A percentile compares a stretch with the other conserved stretches of the same genome.
These are phyloP conservation scores for Formica selysi DNA, from an alignment of 1,140 invertebrate genomes.

Conservation along the genomic window DNA sequence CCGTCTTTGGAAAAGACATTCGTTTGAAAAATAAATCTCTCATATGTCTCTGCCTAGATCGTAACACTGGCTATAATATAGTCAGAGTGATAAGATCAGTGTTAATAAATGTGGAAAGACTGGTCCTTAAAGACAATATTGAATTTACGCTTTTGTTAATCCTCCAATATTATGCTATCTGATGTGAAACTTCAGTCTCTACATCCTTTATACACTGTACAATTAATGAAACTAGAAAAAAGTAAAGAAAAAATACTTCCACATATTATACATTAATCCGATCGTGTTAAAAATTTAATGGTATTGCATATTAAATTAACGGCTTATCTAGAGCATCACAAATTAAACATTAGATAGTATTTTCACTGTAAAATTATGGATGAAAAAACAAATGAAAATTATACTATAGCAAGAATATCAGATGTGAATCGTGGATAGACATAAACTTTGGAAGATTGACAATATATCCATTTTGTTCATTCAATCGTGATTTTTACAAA, in stretches of 20 bases:
- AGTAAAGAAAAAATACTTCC: background rate
- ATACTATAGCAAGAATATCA: constrained; percentile 27
- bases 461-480: constrained; percentile 44
- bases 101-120: constrained; percentile 46
- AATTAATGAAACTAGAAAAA: constrained; percentile 16
- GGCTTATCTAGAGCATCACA: background rate
- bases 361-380: constrained; percentile 39
- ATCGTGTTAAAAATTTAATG: background rate
- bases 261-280: background rate
- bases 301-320: constrained; percentile 4
- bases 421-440: constrained; percentile 45
- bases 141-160: constrained; percentile 58
- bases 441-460: constrained; percentile 63
- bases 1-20: constrained; percentile 20
- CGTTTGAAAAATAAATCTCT: background rate
- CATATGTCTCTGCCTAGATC: background rate
- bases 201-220: background rate
- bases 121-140: constrained; percentile 45
- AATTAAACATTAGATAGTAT: constrained; percentile 33
- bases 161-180: constrained; percentile 64
- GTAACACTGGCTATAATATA: background rate
- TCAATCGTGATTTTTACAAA: constrained; percentile 58
- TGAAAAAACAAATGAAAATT: constrained; percentile 47
- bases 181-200: background rate
- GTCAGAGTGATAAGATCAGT: constrained; percentile 28